Evolutionary conservation across 2,113 vertebrate species (phyloP).

Genomic region (Clarias macrocephalus): DNA sequence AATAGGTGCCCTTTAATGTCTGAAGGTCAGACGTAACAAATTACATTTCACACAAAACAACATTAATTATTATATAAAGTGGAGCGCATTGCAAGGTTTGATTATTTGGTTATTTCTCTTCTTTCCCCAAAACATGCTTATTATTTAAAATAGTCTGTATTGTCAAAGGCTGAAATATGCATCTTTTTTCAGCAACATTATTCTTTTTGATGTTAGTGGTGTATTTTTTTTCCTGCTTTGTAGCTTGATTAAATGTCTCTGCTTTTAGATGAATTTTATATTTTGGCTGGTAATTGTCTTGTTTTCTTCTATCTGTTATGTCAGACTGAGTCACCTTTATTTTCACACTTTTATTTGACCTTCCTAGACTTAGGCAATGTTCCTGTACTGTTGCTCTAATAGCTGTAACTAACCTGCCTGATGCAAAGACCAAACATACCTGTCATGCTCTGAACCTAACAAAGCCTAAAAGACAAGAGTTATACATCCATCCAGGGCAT

Average conservation of each 20-base stretch:
- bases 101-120: background rate
- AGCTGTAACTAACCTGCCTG: conserved; percentile 4
- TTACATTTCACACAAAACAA: background rate
- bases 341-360: conserved; percentile 22
- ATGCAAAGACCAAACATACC: background rate
- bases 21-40: background rate
- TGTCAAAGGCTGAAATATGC: background rate
- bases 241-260: background rate
- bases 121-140: background rate
- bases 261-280: background rate
- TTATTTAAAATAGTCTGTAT: background rate
- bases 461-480: conserved; percentile 5
- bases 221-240: background rate
- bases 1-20: background rate
- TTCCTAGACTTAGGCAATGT: background rate
- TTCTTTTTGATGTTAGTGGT: background rate
- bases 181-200: background rate
- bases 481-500: conserved; percentile 21
- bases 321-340: background rate
- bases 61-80: background rate
- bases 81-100: background rate
- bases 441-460: conserved; percentile 16
- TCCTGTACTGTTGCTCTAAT: background rate
- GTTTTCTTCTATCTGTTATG: background rate
- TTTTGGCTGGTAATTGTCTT: background rate